Base-by-base conservation (phyloP, 2,888 invertebrate species). In the Amphimallon solstitiale region DNA sequence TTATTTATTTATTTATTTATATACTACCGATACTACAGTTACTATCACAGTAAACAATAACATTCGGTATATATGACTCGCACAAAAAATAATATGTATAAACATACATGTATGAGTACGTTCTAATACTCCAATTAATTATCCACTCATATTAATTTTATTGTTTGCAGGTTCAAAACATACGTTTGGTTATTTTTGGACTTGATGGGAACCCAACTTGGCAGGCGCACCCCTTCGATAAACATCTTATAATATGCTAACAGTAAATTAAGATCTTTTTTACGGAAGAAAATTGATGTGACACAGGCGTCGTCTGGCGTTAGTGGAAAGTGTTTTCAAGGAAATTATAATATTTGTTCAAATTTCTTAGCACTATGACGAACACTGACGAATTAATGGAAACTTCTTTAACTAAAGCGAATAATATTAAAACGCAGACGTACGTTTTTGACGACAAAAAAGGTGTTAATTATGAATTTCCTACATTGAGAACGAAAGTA, bases 381-480 rank as follows among this genome's bases (percentile, higher is more conserved):
- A 38, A 38, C 4, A 54, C 19, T 10, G 54, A 54, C 37, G 54
- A 38, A 54, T 38, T 38, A n/a, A 12, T 40, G 54, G 54, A 54
- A 9, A 23, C 6, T 23, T 21, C 54, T 19, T 54, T 54, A 21
- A 54, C 54, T 0, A 40, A 38, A 14, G 19, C 54, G 21, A 54
- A 54, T 40, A 38, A 54, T 23, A 40, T 54, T 40, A 54, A 54
- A 34, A 54, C 40, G 19, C 54, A 54, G 21, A 54, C 54, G 2
- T 54, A 40, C 14, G 40, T 38, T 12, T 54, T 54, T 21, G 54
- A 37, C 6, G 21, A 38, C 4, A 38, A 6, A 10, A 54, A 51
- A 17, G 34, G 14, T 7, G 38, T 12, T 19, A 12, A 14, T 21
- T 38, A 43, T 17, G 12, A 38, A 2, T 2, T 54, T 38, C 38